Evolutionary conservation across 2,888 invertebrate genomes (phyloP), one percentile per base, ranked within the genome.

Genomic region (Ormyrus thymus): DNA sequence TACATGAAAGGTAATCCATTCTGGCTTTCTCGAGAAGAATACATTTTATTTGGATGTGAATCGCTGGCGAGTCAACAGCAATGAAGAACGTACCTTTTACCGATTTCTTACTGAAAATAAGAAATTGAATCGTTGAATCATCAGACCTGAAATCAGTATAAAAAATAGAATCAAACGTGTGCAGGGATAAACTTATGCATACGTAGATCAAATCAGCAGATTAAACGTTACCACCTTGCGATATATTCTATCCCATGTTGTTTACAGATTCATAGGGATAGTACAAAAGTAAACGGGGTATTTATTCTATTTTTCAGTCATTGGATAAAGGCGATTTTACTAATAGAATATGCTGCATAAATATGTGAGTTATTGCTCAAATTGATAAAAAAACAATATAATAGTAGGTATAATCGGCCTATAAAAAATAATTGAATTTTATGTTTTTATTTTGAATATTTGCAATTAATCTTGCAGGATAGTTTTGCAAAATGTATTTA

Each of bases 11-110:
- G 90, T 64, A 87, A 87, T 83, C 89, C 90, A n/a, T 89, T 90
- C 78, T 90, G 90, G 90, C 82, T 91, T 15, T 90, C 90, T 8
- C 85, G 91, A 65, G 91, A 91, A 80, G 89, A 90, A 78, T 91
- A 90, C 72, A 88, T 91, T 70, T 84, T 91, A 29, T 90, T 90
- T 80, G 91, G 91, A 71, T 90, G 90, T 83, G 87, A 90, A 78
- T 89, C 89, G 8, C 84, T 90, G 71, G 87, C 76, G n/a, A 69
- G 48, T 73, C 78, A 81, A 53, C 71, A 81, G 13, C 78, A 78
- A 71, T 80, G 73, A 80, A 78, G 13, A 58, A 29, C 15, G 43
- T 64, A 13, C 43, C 9, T n/a, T 15, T 51, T 29, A 29, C 29
- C 8, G 46, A 62, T 73, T 78, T 62, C 10, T 50, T 10, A 10